These are phyloP conservation scores for Ochotona princeps DNA, from an alignment of 2,113 vertebrate genomes.

Conservation along the genomic window DNA sequence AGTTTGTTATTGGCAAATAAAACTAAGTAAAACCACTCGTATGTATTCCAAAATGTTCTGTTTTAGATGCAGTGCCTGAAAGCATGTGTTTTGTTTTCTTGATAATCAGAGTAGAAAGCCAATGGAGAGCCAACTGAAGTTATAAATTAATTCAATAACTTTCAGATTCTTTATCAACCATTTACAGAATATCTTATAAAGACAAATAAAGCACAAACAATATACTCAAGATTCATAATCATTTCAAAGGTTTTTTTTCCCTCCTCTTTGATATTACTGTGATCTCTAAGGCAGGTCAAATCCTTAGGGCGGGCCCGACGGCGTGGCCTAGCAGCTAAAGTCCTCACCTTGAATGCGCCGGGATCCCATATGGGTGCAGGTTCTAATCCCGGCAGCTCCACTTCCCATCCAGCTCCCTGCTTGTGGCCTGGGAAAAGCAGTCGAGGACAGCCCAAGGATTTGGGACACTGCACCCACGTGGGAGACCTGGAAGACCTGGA, in stretches of 20 bases:
- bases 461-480: too few relatives aligned
- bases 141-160: background rate
- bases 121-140: background rate
- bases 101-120: background rate
- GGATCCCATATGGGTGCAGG: too few relatives aligned
- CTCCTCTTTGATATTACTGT: background rate
- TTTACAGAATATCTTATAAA: background rate
- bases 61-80: background rate
- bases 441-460: too few relatives aligned
- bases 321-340: too few relatives aligned
- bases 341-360: too few relatives aligned
- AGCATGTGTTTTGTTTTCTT: background rate
- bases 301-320: too few relatives aligned
- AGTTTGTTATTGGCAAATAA: background rate
- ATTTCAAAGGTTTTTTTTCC: conserved; percentile 25
- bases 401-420: too few relatives aligned
- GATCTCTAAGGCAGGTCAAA: background rate
- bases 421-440: too few relatives aligned
- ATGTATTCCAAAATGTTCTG: conserved; percentile 26
- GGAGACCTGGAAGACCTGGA: too few relatives aligned
- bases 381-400: too few relatives aligned
- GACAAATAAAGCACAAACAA: conserved; percentile 7
- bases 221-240: background rate
- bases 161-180: background rate
- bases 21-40: background rate